A percentile compares a stretch with the other conserved stretches of the same genome.
phyloP scores from a whole-genome alignment of 1,140 invertebrate genomes.

The Eumeta japonica region DNA sequence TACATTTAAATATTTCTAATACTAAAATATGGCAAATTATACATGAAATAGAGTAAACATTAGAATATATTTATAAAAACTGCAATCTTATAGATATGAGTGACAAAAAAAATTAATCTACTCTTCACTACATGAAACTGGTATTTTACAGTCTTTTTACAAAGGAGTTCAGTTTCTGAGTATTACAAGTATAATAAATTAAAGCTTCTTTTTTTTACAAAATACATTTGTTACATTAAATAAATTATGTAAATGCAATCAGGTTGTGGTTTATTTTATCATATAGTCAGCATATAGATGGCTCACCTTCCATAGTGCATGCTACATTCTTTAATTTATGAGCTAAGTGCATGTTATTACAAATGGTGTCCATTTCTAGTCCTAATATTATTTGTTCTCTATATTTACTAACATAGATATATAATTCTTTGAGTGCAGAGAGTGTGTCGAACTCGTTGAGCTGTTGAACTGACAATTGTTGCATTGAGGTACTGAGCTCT shows the following conservation, averaged over 20 bases:
- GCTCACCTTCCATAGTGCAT: slow-evolving; percentile 82
- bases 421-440: slow-evolving; percentile 88
- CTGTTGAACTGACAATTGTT: slow-evolving; percentile 84
- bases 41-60: too few relatives aligned
- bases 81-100: too few relatives aligned
- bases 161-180: slow-evolving; percentile 41
- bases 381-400: slow-evolving; percentile 86
- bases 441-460: slow-evolving; percentile 86
- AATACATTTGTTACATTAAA: slow-evolving; percentile 45
- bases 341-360: slow-evolving; percentile 83
- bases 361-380: slow-evolving; percentile 76
- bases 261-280: slow-evolving; percentile 42
- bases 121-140: slow-evolving; percentile 42
- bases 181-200: slow-evolving; percentile 56
- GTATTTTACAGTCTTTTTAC: slow-evolving; percentile 51
- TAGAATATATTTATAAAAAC: too few relatives aligned
- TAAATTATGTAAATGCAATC: slow-evolving; percentile 54
- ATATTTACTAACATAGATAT: slow-evolving; percentile 93
- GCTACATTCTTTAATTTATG: slow-evolving; percentile 88
- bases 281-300: slow-evolving; percentile 58
- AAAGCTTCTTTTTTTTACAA: slow-evolving; percentile 54
- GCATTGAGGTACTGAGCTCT: slow-evolving; percentile 89
- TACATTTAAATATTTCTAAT: too few relatives aligned
- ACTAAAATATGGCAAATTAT: too few relatives aligned
- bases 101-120: too few relatives aligned